A percentile compares a stretch with the other conserved stretches of the same genome.
Evolutionary conservation across 1,140 invertebrate species (phyloP).

Genomic region (Calliopsis andreniformis): DNA sequence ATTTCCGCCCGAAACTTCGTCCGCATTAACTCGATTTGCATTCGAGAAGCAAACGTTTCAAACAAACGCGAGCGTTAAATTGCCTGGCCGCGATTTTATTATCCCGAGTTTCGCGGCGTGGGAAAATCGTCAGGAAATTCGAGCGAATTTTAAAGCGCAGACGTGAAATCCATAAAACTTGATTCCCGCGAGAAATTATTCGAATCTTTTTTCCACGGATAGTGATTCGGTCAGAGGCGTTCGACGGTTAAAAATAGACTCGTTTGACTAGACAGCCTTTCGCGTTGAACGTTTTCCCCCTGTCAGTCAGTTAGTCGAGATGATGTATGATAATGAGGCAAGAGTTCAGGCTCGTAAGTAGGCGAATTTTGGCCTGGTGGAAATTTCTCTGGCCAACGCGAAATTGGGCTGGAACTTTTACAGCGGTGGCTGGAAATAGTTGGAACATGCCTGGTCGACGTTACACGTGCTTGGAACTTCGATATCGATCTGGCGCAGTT

Average conservation of each 20-base stretch:
- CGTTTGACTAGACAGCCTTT: neutral
- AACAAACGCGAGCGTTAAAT: neutral
- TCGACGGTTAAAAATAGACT: neutral
- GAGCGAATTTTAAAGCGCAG: too few species aligned
- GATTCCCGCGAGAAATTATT: too few species aligned
- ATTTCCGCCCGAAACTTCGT: too few species aligned
- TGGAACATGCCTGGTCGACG: neutral
- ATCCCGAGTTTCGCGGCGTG: neutral
- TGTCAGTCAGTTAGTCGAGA: neutral
- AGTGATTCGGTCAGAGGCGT: too few species aligned
- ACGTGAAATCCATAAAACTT: too few species aligned
- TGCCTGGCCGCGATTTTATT: too few species aligned
- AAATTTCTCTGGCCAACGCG: constrained; percentile 3
- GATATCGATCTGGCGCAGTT: neutral
- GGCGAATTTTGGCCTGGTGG: neutral
- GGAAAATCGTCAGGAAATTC: neutral
- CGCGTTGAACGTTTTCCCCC: neutral
- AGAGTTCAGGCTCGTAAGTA: neutral
- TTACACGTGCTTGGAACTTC: neutral
- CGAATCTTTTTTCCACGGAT: too few species aligned
- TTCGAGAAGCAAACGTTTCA: neutral
- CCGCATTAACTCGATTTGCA: neutral
- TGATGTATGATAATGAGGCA: constrained; percentile 31
- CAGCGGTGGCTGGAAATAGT: neutral
- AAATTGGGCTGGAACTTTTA: neutral